Base-by-base conservation (phyloP, 2,888 invertebrate genomes). In the Isoperla grammatica region DNA sequence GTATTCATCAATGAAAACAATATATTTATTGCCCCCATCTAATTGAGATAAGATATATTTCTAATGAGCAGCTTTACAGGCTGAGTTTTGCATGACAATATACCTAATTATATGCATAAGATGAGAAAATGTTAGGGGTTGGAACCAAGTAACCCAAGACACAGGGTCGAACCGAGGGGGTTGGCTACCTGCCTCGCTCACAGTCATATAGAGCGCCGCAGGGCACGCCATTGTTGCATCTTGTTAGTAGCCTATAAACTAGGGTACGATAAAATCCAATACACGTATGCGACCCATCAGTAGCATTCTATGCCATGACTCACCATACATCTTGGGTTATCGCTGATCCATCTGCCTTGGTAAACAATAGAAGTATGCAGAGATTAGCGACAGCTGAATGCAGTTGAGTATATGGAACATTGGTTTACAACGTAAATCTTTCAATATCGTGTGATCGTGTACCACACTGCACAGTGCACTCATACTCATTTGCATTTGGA, bases 41-140 rank as follows among this genome's bases (percentile, higher is more conserved):
- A 55, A 60, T 60, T 60, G 45, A 60, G 60, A 60, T 60, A 60
- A 60, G 56, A 60, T 60, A 37, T 45, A 55, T 55, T 50, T 46
- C 54, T 55, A 59, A 58, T 53, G 53, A 53, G 37, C 15, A 37
- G 17, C 53, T 19, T 29, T 53, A 53, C 19, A 19, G 37, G 19
- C 53, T n/a, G 9, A 37, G 15, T 15, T 53, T 53, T 19, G 39
- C 53, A 53, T 53, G 9, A 53, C 53, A 53, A 53, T 19, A 39
- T 17, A 37, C 53, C 37, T 39, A 37, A 53, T 53, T 19, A 53
- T 53, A 53, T 53, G 53, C 39, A 53, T 53, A 53, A 15, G 29
- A 50, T 12, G 22, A 35, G 49, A 35, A 15, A 50, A 23, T 50
- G 49, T 22, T 35, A 50, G 49, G 49, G 49, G 49, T 29, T 50